Evolutionary conservation across 1,140 invertebrate species (phyloP), one percentile per base, ranked within the genome.

Genomic region (Orius insidiosus): DNA sequence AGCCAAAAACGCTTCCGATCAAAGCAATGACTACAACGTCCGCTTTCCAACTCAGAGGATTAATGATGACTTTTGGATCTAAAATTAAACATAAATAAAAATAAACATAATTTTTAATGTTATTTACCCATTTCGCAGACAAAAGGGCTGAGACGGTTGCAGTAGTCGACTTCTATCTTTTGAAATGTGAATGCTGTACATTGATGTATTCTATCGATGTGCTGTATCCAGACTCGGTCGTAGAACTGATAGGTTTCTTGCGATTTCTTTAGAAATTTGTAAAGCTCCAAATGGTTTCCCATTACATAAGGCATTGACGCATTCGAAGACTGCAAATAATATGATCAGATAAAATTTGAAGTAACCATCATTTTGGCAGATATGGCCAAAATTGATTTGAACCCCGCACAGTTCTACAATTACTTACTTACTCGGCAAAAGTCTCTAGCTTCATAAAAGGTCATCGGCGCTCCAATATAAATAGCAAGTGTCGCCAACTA

Each of bases 381-480:
- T 33, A n/a, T 8, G n/a, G 16, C 16, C 32, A 37, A 49, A 9
- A 16, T 14, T 44, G 10, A 16, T 30, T 31, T 14, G 18, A 13
- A 8, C 9, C 14, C 14, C 9, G n/a, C n/a, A n/a, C n/a, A n/a
- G n/a, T n/a, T n/a, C n/a, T n/a, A n/a, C n/a, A 7, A n/a, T n/a
- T n/a, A n/a, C n/a, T 36, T 46, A 66, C 68, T 66, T 59, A 83
- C 78, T 56, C 74, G 69, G 58, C 94, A 98, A 61, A 96, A 96
- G 4, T 76, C 66, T 47, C 84, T 75, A 0, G 94, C 95, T 58
- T 89, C 79, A 30, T 73, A 67, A 62, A 88, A 97, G 0, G 79
- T 85, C 78, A 96, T 87, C 0, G 88, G 86, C 0, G 87, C 90
- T 0, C 92, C 93, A 42, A 98, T 76, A 58, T 94, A 98, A 55